A percentile compares a stretch with the other conserved stretches of the same genome.
phyloP scores from a whole-genome alignment of 2,797 vertebrate genomes.

The Rhabdophis nuchalis region DNA sequence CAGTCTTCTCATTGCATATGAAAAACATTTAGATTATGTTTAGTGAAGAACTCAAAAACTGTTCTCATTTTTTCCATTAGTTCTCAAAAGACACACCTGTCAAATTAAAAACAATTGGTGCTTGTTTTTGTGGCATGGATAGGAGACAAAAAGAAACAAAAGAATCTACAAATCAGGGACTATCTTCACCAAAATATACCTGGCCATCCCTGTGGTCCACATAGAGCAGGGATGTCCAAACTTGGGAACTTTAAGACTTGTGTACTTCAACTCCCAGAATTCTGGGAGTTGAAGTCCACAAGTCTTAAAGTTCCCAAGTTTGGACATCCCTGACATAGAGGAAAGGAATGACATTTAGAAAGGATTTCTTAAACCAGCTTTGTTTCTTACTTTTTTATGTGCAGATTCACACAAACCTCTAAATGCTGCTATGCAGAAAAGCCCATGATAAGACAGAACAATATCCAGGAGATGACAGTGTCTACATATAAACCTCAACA shows the following conservation, averaged over 20 bases:
- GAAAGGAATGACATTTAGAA: background rate
- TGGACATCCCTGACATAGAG: too few species aligned
- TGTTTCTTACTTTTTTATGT: background rate
- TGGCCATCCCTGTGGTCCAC: background rate
- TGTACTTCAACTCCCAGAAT: too few species aligned
- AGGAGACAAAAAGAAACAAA: background rate
- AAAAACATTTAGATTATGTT: background rate
- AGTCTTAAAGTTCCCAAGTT: too few species aligned
- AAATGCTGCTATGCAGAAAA: background rate
- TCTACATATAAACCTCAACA: rapidly evolving
- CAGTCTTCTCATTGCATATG: background rate
- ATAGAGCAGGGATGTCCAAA: too few species aligned
- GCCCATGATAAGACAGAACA: background rate
- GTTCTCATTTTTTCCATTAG: background rate
- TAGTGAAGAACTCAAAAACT: background rate
- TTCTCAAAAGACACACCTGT: background rate
- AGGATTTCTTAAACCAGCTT: background rate
- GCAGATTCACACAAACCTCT: background rate
- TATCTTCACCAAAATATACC: background rate
- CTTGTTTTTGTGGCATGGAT: background rate
- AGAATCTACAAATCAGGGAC: background rate
- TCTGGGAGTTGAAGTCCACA: too few species aligned
- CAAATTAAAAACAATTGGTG: background rate
- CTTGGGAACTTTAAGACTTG: too few species aligned
- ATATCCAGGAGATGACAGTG: background rate